Percentiles rank a stretch among this genome's conserved stretches.
These are phyloP conservation scores for Atta texana DNA, from an alignment of 1,140 invertebrate genomes.

Conservation along the genomic window DNA sequence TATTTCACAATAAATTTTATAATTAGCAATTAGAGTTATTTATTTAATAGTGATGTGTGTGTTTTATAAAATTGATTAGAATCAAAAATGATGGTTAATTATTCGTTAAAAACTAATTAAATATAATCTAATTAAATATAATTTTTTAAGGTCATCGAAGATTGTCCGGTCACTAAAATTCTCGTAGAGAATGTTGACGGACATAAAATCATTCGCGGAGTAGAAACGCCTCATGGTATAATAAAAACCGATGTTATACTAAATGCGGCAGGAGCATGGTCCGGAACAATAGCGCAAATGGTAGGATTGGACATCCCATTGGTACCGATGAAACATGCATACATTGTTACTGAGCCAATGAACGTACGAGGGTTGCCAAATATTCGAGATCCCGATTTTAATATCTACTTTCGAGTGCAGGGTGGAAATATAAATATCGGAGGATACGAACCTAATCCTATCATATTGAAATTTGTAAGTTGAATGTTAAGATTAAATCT, in stretches of 20 bases:
- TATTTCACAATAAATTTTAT: neutral
- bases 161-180: slow-evolving; percentile 91
- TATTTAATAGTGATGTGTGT: neutral
- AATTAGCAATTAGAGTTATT: neutral
- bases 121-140: slow-evolving; percentile 24
- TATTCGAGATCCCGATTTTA: slow-evolving; percentile 93
- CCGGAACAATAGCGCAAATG: slow-evolving; percentile 90
- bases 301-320: slow-evolving; percentile 91
- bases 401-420: slow-evolving; percentile 94
- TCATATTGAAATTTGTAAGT: slow-evolving; percentile 91
- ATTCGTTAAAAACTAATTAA: no score
- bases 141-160: slow-evolving; percentile 90
- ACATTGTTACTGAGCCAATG: slow-evolving; percentile 93
- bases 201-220: slow-evolving; percentile 90
- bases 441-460: slow-evolving; percentile 95
- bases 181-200: slow-evolving; percentile 88
- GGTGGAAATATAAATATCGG: slow-evolving; percentile 93
- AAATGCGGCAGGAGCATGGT: slow-evolving; percentile 94
- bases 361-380: slow-evolving; percentile 92
- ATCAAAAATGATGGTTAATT: neutral
- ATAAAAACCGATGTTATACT: slow-evolving; percentile 92
- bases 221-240: slow-evolving; percentile 90
- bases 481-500: neutral
- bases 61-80: neutral
- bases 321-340: slow-evolving; percentile 95